A percentile compares a stretch with the other conserved stretches of the same genome.
phyloP scores from a whole-genome alignment of 2,113 vertebrate species.

The Eupsittula cactorum region DNA sequence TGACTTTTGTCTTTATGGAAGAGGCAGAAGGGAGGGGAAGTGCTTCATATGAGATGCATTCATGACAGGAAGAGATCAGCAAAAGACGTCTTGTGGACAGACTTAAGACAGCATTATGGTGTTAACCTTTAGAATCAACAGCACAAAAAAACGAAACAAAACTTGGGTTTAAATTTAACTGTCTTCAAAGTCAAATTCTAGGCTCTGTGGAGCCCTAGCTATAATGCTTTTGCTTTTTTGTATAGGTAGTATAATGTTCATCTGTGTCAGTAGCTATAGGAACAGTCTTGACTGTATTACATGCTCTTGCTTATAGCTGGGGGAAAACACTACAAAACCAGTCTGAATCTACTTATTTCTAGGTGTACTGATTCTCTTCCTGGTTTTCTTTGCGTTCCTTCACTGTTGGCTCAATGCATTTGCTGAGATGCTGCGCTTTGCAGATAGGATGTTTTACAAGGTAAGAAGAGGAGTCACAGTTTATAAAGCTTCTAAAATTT shows the following conservation, averaged over 20 bases:
- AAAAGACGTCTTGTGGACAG: background rate
- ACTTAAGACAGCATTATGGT: background rate
- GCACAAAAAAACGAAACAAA: background rate
- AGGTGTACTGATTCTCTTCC: constrained; percentile 81
- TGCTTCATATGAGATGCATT: background rate
- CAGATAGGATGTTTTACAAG: constrained; percentile 88
- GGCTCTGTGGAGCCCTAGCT: background rate
- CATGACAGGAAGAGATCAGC: background rate
- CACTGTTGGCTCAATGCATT: constrained; percentile 84
- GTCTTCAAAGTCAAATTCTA: background rate
- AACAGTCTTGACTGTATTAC: background rate
- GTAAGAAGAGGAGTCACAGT: constrained; percentile 26
- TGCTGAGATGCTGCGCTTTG: constrained; percentile 86
- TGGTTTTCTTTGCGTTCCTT: constrained; percentile 80
- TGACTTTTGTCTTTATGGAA: background rate
- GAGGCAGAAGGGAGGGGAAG: background rate
- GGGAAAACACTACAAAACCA: background rate
- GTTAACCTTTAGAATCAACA: background rate
- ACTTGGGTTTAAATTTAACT: background rate
- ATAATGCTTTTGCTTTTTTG: background rate
- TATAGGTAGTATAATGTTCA: background rate
- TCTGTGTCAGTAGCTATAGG: background rate
- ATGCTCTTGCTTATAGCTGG: background rate
- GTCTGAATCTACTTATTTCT: background rate
- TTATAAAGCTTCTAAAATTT: background rate